These are phyloP conservation scores for Schizothorax lantsangensis DNA, from an alignment of 2,797 vertebrate species.

Conservation along the genomic window DNA sequence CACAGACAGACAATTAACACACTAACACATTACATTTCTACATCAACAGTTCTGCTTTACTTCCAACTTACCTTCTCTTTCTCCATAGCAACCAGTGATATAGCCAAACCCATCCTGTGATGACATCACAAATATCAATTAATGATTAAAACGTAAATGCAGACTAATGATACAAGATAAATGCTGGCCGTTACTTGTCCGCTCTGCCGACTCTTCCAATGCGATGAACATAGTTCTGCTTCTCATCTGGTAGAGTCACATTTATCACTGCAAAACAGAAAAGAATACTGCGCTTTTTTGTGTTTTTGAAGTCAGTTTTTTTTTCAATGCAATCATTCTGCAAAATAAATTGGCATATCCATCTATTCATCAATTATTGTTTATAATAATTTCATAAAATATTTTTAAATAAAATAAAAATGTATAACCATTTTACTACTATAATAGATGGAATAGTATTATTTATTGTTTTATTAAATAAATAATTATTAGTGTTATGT, in stretches of 20 bases:
- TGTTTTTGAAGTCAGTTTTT: neutral
- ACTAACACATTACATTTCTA: neutral
- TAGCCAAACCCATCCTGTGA: conserved; percentile 95
- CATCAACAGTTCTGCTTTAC: neutral
- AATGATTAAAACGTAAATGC: conserved; percentile 18
- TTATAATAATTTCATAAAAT: no score
- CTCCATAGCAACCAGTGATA: conserved; percentile 95
- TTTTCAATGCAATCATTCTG: no score
- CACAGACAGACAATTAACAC: neutral
- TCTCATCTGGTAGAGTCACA: conserved; percentile 97
- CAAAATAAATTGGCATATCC: no score
- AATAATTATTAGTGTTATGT: neutral
- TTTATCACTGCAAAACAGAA: conserved; percentile 85
- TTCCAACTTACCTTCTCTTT: conserved; percentile 90
- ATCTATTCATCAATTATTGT: no score
- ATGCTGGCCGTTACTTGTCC: conserved; percentile 81
- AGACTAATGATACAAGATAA: neutral
- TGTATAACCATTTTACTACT: no score
- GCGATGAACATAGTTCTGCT: conserved; percentile 98
- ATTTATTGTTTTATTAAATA: neutral
- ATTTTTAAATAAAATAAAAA: no score
- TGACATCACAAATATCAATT: conserved; percentile 30
- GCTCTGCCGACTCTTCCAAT: conserved; percentile 97
- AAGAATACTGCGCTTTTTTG: neutral
- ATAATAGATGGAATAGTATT: no score